These are phyloP conservation scores for Choristoneura rosaceana DNA, from an alignment of 2,888 invertebrate species.

Conservation along the genomic window DNA sequence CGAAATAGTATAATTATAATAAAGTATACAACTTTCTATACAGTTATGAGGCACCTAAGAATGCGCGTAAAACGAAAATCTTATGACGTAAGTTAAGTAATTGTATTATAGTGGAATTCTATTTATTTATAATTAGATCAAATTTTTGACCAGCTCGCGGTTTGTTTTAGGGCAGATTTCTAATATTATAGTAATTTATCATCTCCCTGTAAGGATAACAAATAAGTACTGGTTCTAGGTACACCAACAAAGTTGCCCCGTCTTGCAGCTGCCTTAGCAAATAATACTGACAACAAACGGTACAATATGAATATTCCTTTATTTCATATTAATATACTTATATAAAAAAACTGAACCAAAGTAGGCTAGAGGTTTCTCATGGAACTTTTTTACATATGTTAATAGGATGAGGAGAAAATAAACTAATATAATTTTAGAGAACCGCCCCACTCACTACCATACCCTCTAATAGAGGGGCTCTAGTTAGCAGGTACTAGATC, in stretches of 20 bases:
- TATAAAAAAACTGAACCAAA: neutral
- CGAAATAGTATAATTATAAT: slow-evolving; percentile 37
- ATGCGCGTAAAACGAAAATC: slow-evolving; percentile 37
- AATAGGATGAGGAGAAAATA: neutral
- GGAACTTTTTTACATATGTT: neutral
- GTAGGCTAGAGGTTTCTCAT: neutral
- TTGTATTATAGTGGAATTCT: slow-evolving; percentile 27
- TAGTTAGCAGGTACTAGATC: slow-evolving; percentile 62
- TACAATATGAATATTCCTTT: neutral
- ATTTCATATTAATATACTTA: too few species aligned
- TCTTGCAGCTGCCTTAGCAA: neutral
- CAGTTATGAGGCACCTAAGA: slow-evolving; percentile 43
- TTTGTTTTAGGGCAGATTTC: neutral
- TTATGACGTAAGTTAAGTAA: slow-evolving; percentile 36
- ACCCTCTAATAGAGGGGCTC: slow-evolving; percentile 39
- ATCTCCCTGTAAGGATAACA: neutral
- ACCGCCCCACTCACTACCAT: neutral
- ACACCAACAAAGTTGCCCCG: neutral
- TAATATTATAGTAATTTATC: neutral
- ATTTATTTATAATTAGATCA: slow-evolving; percentile 35
- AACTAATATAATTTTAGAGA: neutral
- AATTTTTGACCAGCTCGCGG: slow-evolving; percentile 35
- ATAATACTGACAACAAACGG: neutral
- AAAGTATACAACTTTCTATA: slow-evolving; percentile 42
- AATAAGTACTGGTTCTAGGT: neutral